Evolutionary conservation across 35 echinoderm and acorn worm genomes (phyloP), one percentile per base, ranked within the genome.

Genomic region (Chiridota heheva): DNA sequence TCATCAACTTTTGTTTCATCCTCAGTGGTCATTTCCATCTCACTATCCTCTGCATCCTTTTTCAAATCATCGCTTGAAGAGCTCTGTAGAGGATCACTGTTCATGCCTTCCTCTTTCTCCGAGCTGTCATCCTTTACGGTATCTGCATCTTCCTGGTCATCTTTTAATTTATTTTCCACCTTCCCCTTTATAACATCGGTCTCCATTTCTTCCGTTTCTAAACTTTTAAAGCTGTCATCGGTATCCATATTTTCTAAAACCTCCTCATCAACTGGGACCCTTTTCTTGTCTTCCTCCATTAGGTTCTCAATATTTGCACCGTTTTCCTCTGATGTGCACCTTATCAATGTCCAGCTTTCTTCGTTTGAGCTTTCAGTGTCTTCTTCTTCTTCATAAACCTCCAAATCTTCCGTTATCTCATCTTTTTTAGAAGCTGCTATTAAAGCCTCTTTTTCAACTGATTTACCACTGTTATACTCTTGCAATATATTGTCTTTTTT

Each of bases 181-280:
- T 48, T 20, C 1, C 18, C 26, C 12, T 72, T 44, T 20, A 36
- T 41, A 4, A 26, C 69, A 13, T 72, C 69, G 16, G 49, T 29
- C 41, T 72, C 69, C 33, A 28, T 72, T n/a, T 72, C 69, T 28
- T 72, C 69, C n/a, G n/a, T n/a, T n/a, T n/a, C n/a, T 15, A 72
- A 45, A 6, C 44, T 72, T 10, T 72, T 44, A 72, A 72, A 72
- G 69, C 69, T 72, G 44, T 72, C 49, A 5, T 72, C 69, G 26
- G 44, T 28, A 44, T 72, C 69, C 4, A 24, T 46, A 10, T 72
- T 44, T 28, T 72, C 40, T 13, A 18, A 45, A 10, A 25, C 37
- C 49, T 72, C 69, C 7, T 72, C 68, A n/a, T n/a, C n/a, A n/a
- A n/a, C n/a, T n/a, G n/a, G n/a, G 4, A 72, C 13, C 7, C 22